Evolutionary conservation across 2,888 invertebrate species (phyloP), one percentile per base, ranked within the genome.

Genomic region (Ectemnius cavifrons): DNA sequence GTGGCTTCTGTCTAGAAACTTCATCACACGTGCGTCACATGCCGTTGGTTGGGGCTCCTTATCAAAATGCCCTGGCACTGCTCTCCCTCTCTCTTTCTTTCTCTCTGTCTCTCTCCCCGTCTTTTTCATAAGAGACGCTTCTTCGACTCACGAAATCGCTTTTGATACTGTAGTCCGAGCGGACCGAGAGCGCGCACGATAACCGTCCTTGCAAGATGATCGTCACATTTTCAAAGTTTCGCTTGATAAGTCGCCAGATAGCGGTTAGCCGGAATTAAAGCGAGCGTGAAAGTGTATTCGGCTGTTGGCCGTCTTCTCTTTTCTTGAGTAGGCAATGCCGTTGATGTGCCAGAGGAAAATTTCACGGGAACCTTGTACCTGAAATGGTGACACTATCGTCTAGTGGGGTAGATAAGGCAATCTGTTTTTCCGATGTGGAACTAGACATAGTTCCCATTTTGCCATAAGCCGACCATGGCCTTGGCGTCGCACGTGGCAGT

Each of bases 401-500:
- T 16, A 16, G n/a, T 16, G 16, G 52, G 52, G n/a, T 16, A 52
- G 52, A 52, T 52, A 52, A 52, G 52, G n/a, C 14, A 52, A 52
- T 52, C 52, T 52, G 14, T 52, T 58, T 37, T 63, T 61, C 67
- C 49, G 23, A 14, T 23, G 61, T 45, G 76, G 64, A 52, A 61
- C 49, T 28, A 18, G 5, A 37, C 59, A 61, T 67, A 67, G 52
- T 73, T 71, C 37, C 37, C 68, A 46, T 64, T 67, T 47, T 67
- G 58, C 62, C 59, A 60, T 56, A 73, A 60, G 45, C 57, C 65
- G 75, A 56, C 73, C 72, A 46, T 77, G 79, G 75, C 78, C 78
- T 82, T 73, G 75, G 70, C 70, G 62, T 75, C 77, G 80, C 80
- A 80, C 82, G 79, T 80, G 81, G 80, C 79, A 72, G 65, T 60